Conservation (phyloP, 2,797 vertebrate genomes). For the Acestrorhynchus altus region DNA sequence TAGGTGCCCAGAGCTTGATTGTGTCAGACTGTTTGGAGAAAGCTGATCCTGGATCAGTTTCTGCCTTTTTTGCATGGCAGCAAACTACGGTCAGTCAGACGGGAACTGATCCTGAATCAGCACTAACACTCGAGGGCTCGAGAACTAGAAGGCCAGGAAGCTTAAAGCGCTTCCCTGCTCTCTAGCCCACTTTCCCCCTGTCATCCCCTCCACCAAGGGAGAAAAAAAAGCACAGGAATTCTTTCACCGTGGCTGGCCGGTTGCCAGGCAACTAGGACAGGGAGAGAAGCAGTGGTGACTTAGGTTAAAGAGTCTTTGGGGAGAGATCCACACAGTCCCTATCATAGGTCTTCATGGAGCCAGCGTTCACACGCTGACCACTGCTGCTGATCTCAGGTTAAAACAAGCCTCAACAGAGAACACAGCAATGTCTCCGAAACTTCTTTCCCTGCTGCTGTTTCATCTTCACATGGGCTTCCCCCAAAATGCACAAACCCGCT, state of each 20-base stretch:
- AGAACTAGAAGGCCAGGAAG: neutral
- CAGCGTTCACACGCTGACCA: neutral
- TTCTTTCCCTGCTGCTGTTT: neutral
- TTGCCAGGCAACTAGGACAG: conserved; percentile 81
- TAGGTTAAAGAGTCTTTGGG: conserved; percentile 66
- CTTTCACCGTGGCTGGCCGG: conserved; percentile 79
- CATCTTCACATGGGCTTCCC: neutral
- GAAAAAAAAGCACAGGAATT: conserved; percentile 76
- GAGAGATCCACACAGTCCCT: conserved; percentile 56
- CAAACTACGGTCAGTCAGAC: neutral
- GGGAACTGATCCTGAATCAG: conserved; percentile 29
- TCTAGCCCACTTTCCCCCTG: conserved; percentile 24
- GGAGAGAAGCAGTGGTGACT: conserved; percentile 67
- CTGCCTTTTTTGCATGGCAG: neutral
- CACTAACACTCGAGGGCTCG: neutral
- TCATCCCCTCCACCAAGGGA: conserved; percentile 7
- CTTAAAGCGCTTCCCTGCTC: conserved; percentile 26
- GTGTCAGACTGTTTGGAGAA: neutral
- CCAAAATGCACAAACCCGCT: neutral
- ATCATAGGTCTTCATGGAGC: conserved; percentile 40
- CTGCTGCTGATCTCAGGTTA: conserved; percentile 23
- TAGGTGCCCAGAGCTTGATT: neutral
- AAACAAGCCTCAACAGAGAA: neutral
- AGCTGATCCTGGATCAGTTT: neutral
- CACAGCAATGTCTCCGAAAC: neutral